Evolutionary conservation across 2,888 invertebrate genomes (phyloP).

Genomic region (Tipula helvola): DNA sequence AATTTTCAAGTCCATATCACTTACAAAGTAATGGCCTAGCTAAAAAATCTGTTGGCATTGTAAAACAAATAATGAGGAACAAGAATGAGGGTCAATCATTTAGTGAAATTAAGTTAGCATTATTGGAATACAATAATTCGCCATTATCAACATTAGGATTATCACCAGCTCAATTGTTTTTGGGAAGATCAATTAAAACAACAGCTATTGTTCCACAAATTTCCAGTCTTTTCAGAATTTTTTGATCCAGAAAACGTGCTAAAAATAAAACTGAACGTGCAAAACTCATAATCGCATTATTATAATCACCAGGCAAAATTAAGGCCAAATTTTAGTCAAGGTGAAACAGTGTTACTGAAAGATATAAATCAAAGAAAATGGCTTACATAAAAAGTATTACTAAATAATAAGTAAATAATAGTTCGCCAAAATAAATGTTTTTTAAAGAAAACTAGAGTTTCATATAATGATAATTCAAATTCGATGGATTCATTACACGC

Average conservation of each 20-base stretch:
- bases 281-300: not conserved
- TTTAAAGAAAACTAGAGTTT: not conserved
- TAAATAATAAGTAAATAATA: not conserved
- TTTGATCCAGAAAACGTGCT: too few relatives aligned
- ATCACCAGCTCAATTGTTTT: not conserved
- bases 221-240: too few relatives aligned
- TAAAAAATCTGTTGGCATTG: conserved; percentile 18
- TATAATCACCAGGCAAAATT: not conserved
- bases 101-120: not conserved
- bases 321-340: too few relatives aligned
- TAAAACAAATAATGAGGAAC: conserved; percentile 12
- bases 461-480: not conserved
- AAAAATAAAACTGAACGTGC: not conserved
- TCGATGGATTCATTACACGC: too few relatives aligned
- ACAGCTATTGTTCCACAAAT: not conserved
- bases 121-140: not conserved
- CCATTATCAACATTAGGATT: not conserved
- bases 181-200: not conserved
- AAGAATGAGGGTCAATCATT: too few relatives aligned
- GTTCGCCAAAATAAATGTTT: not conserved
- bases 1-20: conserved; percentile 17
- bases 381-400: not conserved
- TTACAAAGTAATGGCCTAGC: conserved; percentile 13
- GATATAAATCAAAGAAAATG: not conserved
- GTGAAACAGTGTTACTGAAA: not conserved